A percentile compares a stretch with the other conserved stretches of the same genome.
Evolutionary conservation across 2,113 vertebrate genomes (phyloP).

Genomic region (Polyodon spathula): DNA sequence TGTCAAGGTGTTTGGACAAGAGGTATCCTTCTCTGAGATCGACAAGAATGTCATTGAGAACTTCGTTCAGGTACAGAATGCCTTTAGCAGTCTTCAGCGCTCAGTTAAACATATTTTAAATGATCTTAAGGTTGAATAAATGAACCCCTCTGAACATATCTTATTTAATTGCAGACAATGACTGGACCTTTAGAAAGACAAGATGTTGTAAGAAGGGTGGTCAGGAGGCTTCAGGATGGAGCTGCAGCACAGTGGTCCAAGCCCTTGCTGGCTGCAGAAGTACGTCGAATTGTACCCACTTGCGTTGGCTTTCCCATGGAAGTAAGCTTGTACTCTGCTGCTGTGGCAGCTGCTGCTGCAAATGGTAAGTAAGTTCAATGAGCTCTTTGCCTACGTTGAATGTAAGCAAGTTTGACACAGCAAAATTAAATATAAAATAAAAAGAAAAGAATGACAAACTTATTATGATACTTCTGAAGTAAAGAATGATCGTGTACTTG

Average conservation of each 20-base stretch:
- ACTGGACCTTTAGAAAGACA: constrained; percentile 18
- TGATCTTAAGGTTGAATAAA: not conserved
- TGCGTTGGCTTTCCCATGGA: constrained; percentile 62
- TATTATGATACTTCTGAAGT: too few relatives aligned
- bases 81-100: not conserved
- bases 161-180: constrained; percentile 29
- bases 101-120: too few relatives aligned
- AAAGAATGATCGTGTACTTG: too few relatives aligned
- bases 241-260: constrained; percentile 35
- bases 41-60: constrained; percentile 53
- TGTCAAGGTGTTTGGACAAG: constrained; percentile 64
- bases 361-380: constrained; percentile 34
- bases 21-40: constrained; percentile 53
- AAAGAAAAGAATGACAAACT: too few relatives aligned
- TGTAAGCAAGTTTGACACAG: too few relatives aligned
- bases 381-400: not conserved
- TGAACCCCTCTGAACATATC: too few relatives aligned
- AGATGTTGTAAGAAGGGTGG: constrained; percentile 10
- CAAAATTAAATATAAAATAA: too few relatives aligned
- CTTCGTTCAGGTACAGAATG: constrained; percentile 45
- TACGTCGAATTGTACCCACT: constrained; percentile 55
- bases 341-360: constrained; percentile 38
- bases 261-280: constrained; percentile 48
- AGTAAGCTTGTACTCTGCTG: constrained; percentile 45
- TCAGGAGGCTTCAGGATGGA: constrained; percentile 39